Evolutionary conservation across 1,140 invertebrate species (phyloP), one percentile per base, ranked within the genome.

Genomic region (Papilio machaon): DNA sequence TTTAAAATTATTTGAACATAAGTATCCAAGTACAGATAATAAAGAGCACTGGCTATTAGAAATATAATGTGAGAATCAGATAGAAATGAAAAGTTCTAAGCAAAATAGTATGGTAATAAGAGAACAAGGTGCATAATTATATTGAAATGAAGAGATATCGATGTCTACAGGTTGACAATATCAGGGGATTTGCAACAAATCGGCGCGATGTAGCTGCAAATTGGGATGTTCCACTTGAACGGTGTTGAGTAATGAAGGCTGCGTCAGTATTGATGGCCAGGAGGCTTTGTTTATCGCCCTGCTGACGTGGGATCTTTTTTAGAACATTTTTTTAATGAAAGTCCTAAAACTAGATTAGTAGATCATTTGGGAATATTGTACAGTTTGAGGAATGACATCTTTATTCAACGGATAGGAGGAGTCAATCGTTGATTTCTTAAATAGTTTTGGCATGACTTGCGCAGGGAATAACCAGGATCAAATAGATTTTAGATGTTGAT

Each of bases 231-330:
- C 23, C 46, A 75, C 74, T 75, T 75, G 74, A 75, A 19, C 74
- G 74, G 49, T 75, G 74, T 30, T 75, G 74, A 75, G 74, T 75
- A 75, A 75, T 75, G 74, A 52, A 52, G 49, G 46, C 74, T 52
- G 74, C 23, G 74, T 54, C 74, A 10, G 43, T 75, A 75, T 49
- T 47, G 74, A 75, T 75, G 47, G 46, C 46, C 30, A 70, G 11
- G 64, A 70, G 64, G 35, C 64, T 13, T 70, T 70, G 64, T 70
- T 70, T 70, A 70, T 70, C 64, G 35, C 64, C 30, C 64, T 15
- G 64, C 30, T 70, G 64, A 70, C 64, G 64, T 15, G 64, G 64
- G 30, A 70, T 70, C 10, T 70, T 70, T 70, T 60, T 70, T 70
- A 10, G 13, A 67, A 67, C 23, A 67, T 67, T 11, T 35, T 35